Evolutionary conservation across 2,797 vertebrate genomes (phyloP).

Genomic region (Macrochelys suwanniensis): DNA sequence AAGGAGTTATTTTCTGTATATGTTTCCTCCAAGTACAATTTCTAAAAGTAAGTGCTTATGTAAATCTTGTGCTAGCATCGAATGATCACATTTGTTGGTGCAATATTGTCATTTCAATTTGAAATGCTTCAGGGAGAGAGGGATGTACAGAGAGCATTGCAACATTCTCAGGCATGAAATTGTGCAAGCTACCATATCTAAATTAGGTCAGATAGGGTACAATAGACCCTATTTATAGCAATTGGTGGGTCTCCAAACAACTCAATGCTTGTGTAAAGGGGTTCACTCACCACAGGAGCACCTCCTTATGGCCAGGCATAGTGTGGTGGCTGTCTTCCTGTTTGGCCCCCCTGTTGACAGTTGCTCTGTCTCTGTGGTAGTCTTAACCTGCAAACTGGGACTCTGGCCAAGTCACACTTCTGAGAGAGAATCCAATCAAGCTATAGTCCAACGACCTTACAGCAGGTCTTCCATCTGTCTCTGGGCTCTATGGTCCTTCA

Average conservation of each 20-base stretch:
- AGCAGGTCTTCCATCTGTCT: neutral
- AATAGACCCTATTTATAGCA: neutral
- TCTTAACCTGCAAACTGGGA: neutral
- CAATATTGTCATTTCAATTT: neutral
- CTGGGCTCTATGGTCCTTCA: neutral
- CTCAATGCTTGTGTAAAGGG: neutral
- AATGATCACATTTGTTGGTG: neutral
- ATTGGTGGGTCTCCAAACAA: neutral
- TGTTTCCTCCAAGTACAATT: neutral
- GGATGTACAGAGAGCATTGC: neutral
- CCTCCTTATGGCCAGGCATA: neutral
- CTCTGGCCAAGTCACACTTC: neutral
- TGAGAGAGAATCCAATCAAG: neutral
- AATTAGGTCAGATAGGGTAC: neutral
- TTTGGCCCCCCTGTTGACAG: neutral
- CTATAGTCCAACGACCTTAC: neutral
- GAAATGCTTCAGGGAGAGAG: neutral
- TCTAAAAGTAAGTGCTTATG: neutral
- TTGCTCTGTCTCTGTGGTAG: neutral
- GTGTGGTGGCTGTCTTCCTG: neutral
- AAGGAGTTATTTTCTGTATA: neutral
- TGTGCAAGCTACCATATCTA: neutral
- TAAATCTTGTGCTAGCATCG: neutral
- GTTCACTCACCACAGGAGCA: neutral
- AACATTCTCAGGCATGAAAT: neutral